Evolutionary conservation across 1,140 invertebrate species (phyloP).

Genomic region (Hestina assimilis): DNA sequence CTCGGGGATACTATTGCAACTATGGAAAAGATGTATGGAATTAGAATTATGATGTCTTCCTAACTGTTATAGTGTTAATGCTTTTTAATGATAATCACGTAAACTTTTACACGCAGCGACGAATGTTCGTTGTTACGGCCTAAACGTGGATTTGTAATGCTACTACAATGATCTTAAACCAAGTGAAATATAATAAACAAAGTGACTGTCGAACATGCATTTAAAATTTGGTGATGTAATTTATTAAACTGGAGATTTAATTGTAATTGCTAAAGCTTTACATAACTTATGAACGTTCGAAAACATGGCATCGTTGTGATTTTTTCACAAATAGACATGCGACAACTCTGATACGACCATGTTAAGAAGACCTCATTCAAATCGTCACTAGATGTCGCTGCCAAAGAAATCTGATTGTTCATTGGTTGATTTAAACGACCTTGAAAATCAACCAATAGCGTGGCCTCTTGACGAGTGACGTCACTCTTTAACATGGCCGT

Average conservation of each 20-base stretch:
- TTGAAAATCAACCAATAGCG: too few relatives aligned
- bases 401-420: too few relatives aligned
- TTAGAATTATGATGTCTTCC: constrained; percentile 30
- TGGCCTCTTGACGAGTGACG: neutral
- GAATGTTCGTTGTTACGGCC: constrained; percentile 14
- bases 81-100: constrained; percentile 2
- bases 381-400: too few relatives aligned
- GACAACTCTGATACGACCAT: neutral
- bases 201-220: constrained; percentile 68
- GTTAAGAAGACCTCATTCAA: neutral
- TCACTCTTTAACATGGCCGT: neutral
- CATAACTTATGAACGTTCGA: constrained; percentile 16
- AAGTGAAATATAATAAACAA: constrained; percentile 15
- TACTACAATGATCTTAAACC: constrained; percentile 42
- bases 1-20: constrained; percentile 1
- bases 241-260: constrained; percentile 42
- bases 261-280: constrained; percentile 56
- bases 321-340: constrained; percentile 24
- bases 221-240: constrained; percentile 56
- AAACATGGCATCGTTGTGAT: constrained; percentile 13
- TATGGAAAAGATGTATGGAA: neutral
- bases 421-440: too few relatives aligned
- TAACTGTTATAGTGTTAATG: constrained; percentile 26
- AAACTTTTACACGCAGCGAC: neutral
- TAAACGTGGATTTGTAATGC: constrained; percentile 35